Conservation (phyloP, 2,888 invertebrate genomes). For the Aplocera efformata region DNA sequence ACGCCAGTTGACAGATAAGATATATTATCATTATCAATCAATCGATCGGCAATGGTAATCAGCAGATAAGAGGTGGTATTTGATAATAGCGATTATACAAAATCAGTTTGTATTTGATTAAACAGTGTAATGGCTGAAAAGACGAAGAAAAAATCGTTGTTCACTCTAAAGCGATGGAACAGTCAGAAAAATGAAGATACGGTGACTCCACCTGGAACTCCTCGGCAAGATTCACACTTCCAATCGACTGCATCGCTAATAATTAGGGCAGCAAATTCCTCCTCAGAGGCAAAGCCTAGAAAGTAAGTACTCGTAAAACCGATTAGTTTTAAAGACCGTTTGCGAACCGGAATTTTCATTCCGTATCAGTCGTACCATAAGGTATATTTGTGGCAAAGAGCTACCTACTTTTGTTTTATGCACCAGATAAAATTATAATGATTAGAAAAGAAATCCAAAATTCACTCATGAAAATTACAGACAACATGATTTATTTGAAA, state of each 20-base stretch:
- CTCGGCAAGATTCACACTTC: conserved; percentile 5
- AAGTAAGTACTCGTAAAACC: conserved; percentile 43
- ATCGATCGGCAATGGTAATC: conserved; percentile 21
- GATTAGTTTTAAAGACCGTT: conserved; percentile 30
- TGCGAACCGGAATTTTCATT: conserved; percentile 1
- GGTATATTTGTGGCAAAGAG: not conserved
- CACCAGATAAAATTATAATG: no score
- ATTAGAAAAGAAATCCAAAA: no score
- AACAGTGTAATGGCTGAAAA: conserved; percentile 59
- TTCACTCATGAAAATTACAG: no score
- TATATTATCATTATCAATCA: conserved; percentile 5
- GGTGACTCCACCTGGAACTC: conserved; percentile 13
- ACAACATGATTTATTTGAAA: no score
- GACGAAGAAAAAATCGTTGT: conserved; percentile 58
- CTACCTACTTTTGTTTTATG: no score
- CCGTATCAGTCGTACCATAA: not conserved
- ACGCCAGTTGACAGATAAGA: no score
- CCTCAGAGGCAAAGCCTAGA: conserved; percentile 48
- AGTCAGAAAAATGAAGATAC: conserved; percentile 43
- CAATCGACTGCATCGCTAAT: conserved; percentile 30
- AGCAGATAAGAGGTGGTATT: conserved; percentile 18
- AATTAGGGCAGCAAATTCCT: conserved; percentile 31
- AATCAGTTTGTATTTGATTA: conserved; percentile 24
- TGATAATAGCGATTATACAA: conserved; percentile 25
- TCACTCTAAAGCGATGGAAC: conserved; percentile 59